Conservation (phyloP, 2,888 invertebrate genomes). For the Hemicrepidius hirtus region DNA sequence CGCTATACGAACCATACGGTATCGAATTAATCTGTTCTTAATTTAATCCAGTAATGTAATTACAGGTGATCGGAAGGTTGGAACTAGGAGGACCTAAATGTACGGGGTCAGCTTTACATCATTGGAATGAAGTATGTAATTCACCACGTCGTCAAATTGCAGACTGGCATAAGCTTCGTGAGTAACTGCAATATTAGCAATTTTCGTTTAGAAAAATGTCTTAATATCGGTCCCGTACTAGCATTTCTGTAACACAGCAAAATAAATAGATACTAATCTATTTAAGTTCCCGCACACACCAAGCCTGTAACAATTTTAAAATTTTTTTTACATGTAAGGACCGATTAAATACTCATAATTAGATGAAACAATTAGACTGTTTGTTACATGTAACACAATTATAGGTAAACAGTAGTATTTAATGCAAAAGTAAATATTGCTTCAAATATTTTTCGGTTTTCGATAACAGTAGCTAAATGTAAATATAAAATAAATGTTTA, state of each 20-base stretch:
- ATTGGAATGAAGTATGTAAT: conserved; percentile 98
- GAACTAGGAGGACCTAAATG: conserved; percentile 91
- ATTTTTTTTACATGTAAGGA: conserved; percentile 28
- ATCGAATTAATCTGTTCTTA: too few species aligned
- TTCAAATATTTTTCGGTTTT: conserved; percentile 47
- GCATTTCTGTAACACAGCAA: conserved; percentile 17
- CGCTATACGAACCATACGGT: too few species aligned
- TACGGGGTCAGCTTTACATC: conserved; percentile 88
- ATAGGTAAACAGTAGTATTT: conserved; percentile 36
- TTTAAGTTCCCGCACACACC: conserved; percentile 17
- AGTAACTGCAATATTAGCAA: conserved; percentile 74
- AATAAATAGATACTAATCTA: conserved; percentile 7
- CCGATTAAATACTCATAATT: conserved; percentile 43
- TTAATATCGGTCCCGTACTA: conserved; percentile 34
- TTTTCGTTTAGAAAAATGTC: conserved; percentile 17
- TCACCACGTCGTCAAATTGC: conserved; percentile 98
- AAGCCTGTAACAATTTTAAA: conserved; percentile 15
- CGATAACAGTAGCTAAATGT: conserved; percentile 44
- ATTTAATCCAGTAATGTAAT: not conserved
- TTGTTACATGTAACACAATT: conserved; percentile 47
- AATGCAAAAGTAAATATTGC: conserved; percentile 41
- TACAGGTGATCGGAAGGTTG: conserved; percentile 94
- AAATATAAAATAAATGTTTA: conserved; percentile 51
- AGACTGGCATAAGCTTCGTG: conserved; percentile 98
- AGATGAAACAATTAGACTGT: conserved; percentile 52